Evolutionary conservation across 2,888 invertebrate genomes (phyloP), one percentile per base, ranked within the genome.

Genomic region (Rutpela maculata): DNA sequence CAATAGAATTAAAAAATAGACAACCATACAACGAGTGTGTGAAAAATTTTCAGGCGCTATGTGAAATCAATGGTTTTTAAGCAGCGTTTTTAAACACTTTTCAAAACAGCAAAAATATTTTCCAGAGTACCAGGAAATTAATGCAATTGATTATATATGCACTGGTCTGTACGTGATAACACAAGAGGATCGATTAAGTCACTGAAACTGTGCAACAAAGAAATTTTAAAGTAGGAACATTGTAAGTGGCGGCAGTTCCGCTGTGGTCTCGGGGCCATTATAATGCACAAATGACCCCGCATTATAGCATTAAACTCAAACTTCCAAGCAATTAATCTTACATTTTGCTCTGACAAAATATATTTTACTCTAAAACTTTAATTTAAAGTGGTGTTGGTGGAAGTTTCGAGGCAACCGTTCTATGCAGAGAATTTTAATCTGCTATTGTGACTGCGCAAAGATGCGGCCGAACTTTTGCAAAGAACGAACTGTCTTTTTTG

Each of bases 281-380:
- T 56, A 55, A 26, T 56, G 31, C 65, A 18, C 43, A 74, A 68
- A 76, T 70, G 71, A 72, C 71, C 74, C 74, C 62, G 11, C 73
- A n/a, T 63, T 50, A 31, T 70, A 66, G 66, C 68, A 43, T 73
- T 55, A 43, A 65, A 63, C 31, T 74, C 67, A 31, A 76, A 80
- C 76, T 78, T 78, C 60, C 60, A 68, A 31, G 75, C 75, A 73
- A 78, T 80, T 80, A 74, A 80, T 80, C 76, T 76, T 76, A 74
- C 74, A 74, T 74, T 78, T 74, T 72, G 63, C 59, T 62, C 68
- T 57, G 43, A 50, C 69, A 71, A 76, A 78, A 76, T 78, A 74
- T 69, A 76, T 76, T 78, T 65, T 65, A 72, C 73, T 62, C 67
- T 63, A 50, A 12, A 76, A 76, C 69, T 75, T 74, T 72, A 62